Evolutionary conservation across 2,113 vertebrate species (phyloP), one percentile per base, ranked within the genome.

Genomic region (Lophochroa leadbeateri): DNA sequence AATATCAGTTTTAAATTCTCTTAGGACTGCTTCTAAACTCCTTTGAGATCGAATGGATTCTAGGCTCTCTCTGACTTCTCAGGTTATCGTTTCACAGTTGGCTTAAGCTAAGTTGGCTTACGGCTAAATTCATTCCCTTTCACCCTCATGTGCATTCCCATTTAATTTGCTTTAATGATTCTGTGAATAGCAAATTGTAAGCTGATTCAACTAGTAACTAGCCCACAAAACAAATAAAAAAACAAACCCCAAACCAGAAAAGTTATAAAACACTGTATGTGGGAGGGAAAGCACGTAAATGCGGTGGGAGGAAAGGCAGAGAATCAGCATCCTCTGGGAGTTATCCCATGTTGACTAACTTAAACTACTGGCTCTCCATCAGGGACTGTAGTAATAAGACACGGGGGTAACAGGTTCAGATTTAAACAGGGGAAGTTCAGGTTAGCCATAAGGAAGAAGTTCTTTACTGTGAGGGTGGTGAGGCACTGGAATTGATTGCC

Each of bases 91-190:
- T 94, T 85, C 44, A 85, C 35, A 72, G 28, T 60, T 91, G 52
- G 55, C 43, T 86, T 90, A 69, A 63, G 55, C 41, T 35, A 82
- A 49, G 39, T 12, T 82, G 50, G 10, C 21, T 92, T 78, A 63
- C 57, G 33, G 57, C 44, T 85, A 28, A 75, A 72, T 72, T 79
- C 5, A 68, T 91, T 94, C 49, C 12, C 19, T 92, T 94, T 90
- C 29, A 68, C 70, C 29, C n/a, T 33, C 17, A 15, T 41, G 25
- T 52, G 41, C 24, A 67, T 95, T 92, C 41, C 4, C 21, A 49
- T 95, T 94, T 89, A 83, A 84, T 94, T 92, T 91, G 25, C 39
- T 83, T 72, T 93, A 90, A 83, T 74, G 57, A 47, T 89, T 87
- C 37, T 68, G 63, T 87, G 74, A 90, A 50, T 27, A 50, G 57